These are phyloP conservation scores for Anticlea derivata DNA, from an alignment of 2,888 invertebrate genomes.

Conservation along the genomic window DNA sequence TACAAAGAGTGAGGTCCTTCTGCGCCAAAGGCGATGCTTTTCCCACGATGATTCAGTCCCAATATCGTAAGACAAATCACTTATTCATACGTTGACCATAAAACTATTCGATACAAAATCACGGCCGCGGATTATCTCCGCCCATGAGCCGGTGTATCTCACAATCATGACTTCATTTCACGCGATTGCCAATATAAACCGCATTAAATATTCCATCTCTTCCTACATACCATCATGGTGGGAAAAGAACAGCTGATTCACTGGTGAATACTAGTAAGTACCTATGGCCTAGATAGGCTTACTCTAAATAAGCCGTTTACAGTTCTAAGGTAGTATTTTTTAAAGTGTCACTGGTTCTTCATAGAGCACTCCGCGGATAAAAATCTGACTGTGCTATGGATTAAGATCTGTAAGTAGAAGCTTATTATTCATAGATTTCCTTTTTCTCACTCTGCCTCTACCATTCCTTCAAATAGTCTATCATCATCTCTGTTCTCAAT, in stretches of 20 bases:
- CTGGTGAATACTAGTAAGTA: background rate
- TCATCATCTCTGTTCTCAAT: too few relatives aligned
- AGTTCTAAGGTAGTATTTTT: too few relatives aligned
- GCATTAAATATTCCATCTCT: slow-evolving; percentile 33
- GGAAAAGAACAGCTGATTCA: slow-evolving; percentile 8
- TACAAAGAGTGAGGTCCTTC: too few relatives aligned
- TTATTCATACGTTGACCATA: slow-evolving; percentile 5
- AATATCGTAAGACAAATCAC: slow-evolving; percentile 7
- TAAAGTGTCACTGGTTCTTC: too few relatives aligned
- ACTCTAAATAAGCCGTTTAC: too few relatives aligned
- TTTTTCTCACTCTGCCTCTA: too few relatives aligned
- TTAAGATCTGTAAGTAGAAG: too few relatives aligned
- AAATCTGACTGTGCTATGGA: too few relatives aligned
- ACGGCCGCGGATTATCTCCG: slow-evolving; percentile 12
- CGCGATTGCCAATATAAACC: slow-evolving; percentile 33
- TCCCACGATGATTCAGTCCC: slow-evolving; percentile 11
- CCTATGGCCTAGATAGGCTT: too few relatives aligned
- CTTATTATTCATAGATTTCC: too few relatives aligned
- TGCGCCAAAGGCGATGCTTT: background rate
- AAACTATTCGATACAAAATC: slow-evolving; percentile 9
- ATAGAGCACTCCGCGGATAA: too few relatives aligned
- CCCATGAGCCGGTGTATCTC: slow-evolving; percentile 22
- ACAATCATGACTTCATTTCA: slow-evolving; percentile 37
- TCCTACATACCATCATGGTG: slow-evolving; percentile 28
- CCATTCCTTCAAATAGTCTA: too few relatives aligned